phyloP scores from a whole-genome alignment of 2,113 vertebrate genomes.

The Alectura lathami region DNA sequence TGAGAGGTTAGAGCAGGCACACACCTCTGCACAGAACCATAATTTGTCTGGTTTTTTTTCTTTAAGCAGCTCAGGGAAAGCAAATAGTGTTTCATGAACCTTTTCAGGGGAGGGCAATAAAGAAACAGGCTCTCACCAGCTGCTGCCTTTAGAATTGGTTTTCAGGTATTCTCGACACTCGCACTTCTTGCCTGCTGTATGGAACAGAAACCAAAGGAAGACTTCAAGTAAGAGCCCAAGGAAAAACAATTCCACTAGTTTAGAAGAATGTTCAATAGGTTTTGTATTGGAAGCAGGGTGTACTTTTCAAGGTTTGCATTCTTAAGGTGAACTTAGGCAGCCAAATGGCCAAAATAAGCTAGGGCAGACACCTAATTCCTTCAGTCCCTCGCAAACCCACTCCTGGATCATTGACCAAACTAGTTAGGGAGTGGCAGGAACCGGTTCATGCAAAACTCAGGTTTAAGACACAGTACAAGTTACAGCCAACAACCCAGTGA shows the following conservation, averaged over 20 bases:
- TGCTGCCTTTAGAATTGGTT: slow-evolving; percentile 45
- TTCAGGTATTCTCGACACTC: background rate
- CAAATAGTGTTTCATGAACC: slow-evolving; percentile 56
- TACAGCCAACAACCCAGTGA: background rate
- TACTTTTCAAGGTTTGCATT: background rate
- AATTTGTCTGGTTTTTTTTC: slow-evolving; percentile 35
- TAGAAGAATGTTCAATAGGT: background rate
- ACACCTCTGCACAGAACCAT: slow-evolving; percentile 1
- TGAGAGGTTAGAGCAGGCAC: background rate
- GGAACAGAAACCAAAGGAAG: background rate
- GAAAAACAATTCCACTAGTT: background rate
- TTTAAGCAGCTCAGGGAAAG: slow-evolving; percentile 39
- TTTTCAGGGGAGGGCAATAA: slow-evolving; percentile 51
- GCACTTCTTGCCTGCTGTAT: background rate
- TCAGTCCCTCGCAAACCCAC: background rate
- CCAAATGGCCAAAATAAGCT: background rate
- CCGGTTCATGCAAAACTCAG: background rate
- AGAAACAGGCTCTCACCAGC: slow-evolving; percentile 43
- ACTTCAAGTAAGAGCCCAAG: background rate
- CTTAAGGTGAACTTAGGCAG: background rate
- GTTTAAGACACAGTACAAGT: background rate
- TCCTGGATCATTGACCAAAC: background rate
- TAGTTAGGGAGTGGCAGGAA: background rate
- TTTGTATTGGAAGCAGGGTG: background rate
- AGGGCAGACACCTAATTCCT: background rate